phyloP scores from a whole-genome alignment of 2,888 invertebrate species.

The Isoperla grammatica region DNA sequence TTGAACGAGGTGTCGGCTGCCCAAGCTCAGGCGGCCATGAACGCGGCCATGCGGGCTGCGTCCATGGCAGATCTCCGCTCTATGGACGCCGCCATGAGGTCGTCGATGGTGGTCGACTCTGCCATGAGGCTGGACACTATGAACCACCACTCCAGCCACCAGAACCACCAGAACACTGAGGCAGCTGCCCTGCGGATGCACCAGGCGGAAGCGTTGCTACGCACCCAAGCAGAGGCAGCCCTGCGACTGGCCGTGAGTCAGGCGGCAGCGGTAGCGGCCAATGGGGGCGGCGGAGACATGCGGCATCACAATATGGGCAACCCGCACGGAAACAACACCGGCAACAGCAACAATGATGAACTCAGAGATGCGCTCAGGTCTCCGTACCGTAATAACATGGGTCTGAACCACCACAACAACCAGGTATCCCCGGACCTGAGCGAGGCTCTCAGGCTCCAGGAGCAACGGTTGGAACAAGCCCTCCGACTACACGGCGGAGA shows the following conservation, averaged over 20 bases:
- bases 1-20: slow-evolving; percentile 44
- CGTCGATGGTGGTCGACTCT: slow-evolving; percentile 46
- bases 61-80: slow-evolving; percentile 50
- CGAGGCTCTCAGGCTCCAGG: slow-evolving; percentile 54
- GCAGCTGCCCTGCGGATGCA: slow-evolving; percentile 51
- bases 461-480: slow-evolving; percentile 77
- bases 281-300: slow-evolving; percentile 52
- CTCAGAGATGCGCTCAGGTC: slow-evolving; percentile 43
- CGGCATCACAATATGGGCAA: slow-evolving; percentile 42
- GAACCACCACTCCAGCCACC: slow-evolving; percentile 37
- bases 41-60: slow-evolving; percentile 52
- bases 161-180: slow-evolving; percentile 38
- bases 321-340: slow-evolving; percentile 36
- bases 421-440: slow-evolving; percentile 63
- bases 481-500: slow-evolving; percentile 68
- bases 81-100: slow-evolving; percentile 47
- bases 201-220: slow-evolving; percentile 72
- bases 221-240: slow-evolving; percentile 82
- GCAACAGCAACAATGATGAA: slow-evolving; percentile 42
- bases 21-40: slow-evolving; percentile 49
- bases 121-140: slow-evolving; percentile 30
- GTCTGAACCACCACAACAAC: slow-evolving; percentile 29
- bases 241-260: slow-evolving; percentile 72
- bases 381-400: slow-evolving; percentile 35
- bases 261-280: slow-evolving; percentile 50